Base-by-base conservation (phyloP, 2,888 invertebrate species). In the Tetranychus truncatus region DNA sequence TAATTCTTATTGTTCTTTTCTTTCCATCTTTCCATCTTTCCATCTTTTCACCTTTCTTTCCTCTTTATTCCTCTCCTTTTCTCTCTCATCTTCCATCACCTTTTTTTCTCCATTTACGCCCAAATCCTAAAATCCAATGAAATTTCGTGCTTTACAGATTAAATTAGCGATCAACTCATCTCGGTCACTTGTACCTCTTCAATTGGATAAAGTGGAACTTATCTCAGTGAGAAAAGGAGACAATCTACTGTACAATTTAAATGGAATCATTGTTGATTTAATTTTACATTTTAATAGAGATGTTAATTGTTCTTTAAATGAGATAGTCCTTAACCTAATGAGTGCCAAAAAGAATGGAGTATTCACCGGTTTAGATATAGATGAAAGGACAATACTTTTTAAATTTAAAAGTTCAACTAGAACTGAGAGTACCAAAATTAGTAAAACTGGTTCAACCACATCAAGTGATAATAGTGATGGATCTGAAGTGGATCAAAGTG, bases 191-290 rank as follows among this genome's bases (percentile, higher is more conserved):
- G 4, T 6, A 21, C 20, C 34, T 69, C 34, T 69, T 69, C 69
- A 69, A 69, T 69, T 69, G 69, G 69, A 69, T 24, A 69, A 69
- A 69, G 69, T 69, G 69, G 69, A 69, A 69, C 34, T 69, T 2
- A 11, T 69, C 21, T 69, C 69, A 24, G 21, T 69, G 21, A 69
- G 69, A 8, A 69, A 69, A 69, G 69, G 69, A 69, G 69, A 69
- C 69, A 69, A 69, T 69, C 69, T 24, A 3, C 20, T n/a, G 21
- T 69, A 69, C 69, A 69, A 69, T 69, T 24, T 69, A 24, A 69
- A 69, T 69, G 69, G 69, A 69, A 69, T 69, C 34, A 69, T 69
- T 69, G 69, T 69, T 69, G 69, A 69, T 69, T 69, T 69, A 69
- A 21, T 69, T 69, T 69, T 69, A 69, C 21, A 69, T 69, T 69